Percentiles rank a stretch among this genome's conserved stretches.
phyloP scores from a whole-genome alignment of 2,888 invertebrate species.

The Phortica magna region DNA sequence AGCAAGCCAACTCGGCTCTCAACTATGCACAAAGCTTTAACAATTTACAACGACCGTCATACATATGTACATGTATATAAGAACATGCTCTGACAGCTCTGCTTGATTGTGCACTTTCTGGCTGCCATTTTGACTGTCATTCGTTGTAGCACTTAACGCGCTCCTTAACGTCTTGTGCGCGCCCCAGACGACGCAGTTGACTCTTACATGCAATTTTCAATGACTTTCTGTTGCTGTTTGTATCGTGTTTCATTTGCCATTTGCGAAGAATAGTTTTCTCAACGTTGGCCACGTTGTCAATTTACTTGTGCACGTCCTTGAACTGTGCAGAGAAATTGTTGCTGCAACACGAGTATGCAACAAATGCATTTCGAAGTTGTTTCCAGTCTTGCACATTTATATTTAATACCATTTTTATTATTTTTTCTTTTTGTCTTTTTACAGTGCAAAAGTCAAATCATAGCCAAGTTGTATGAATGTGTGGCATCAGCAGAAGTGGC shows the following conservation, averaged over 20 bases:
- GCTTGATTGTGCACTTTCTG: slow-evolving; percentile 23
- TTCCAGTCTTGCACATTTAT: neutral
- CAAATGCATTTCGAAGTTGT: slow-evolving; percentile 26
- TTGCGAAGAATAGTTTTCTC: slow-evolving; percentile 45
- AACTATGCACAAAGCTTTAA: too few species aligned
- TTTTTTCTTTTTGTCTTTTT: neutral
- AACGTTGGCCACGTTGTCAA: slow-evolving; percentile 39
- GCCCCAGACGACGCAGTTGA: slow-evolving; percentile 42
- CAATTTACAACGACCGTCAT: too few species aligned
- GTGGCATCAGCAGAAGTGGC: slow-evolving; percentile 18
- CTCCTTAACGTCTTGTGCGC: neutral
- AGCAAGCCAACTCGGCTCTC: too few species aligned
- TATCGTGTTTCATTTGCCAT: slow-evolving; percentile 32
- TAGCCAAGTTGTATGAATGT: slow-evolving; percentile 5
- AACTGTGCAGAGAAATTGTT: slow-evolving; percentile 23
- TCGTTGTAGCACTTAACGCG: neutral
- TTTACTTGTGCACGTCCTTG: slow-evolving; percentile 40
- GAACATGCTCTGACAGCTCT: slow-evolving; percentile 1
- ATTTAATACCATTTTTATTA: neutral
- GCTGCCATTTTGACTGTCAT: neutral
- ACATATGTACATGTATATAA: too few species aligned
- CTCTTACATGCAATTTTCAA: neutral
- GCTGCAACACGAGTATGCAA: neutral
- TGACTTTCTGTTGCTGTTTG: slow-evolving; percentile 35
- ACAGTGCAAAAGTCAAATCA: slow-evolving; percentile 3